These are phyloP conservation scores for Huso huso DNA, from an alignment of 2,797 vertebrate species.

Conservation along the genomic window DNA sequence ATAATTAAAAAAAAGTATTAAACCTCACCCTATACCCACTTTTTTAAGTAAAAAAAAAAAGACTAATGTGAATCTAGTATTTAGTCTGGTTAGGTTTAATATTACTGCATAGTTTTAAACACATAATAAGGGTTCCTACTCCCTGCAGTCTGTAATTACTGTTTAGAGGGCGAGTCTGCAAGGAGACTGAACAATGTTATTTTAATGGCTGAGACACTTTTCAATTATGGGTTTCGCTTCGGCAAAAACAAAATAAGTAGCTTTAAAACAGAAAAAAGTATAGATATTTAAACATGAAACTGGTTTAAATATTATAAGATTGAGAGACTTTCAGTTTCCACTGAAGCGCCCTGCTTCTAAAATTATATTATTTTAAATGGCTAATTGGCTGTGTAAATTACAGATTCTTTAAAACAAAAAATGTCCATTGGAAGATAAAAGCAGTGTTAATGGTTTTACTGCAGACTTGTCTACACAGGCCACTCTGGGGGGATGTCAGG, in stretches of 20 bases:
- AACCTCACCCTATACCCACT: not conserved
- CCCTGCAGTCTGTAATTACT: slow-evolving; percentile 53
- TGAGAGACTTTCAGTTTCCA: not conserved
- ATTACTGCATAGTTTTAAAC: slow-evolving; percentile 1
- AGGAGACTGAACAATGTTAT: slow-evolving; percentile 57
- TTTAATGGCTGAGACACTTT: slow-evolving; percentile 56
- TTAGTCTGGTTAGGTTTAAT: slow-evolving; percentile 3
- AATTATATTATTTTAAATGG: too few relatives aligned
- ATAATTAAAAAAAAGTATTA: not conserved
- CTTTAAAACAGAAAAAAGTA: slow-evolving; percentile 1
- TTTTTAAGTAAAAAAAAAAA: not conserved
- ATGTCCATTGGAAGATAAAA: too few relatives aligned
- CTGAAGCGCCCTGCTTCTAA: too few relatives aligned
- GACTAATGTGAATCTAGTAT: not conserved
- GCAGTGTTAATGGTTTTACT: too few relatives aligned
- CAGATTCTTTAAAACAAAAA: too few relatives aligned
- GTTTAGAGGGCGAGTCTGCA: slow-evolving; percentile 48
- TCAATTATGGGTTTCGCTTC: slow-evolving; percentile 49
- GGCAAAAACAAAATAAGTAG: not conserved
- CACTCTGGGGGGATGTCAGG: too few relatives aligned
- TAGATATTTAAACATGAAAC: not conserved
- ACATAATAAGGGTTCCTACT: not conserved
- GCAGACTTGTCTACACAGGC: too few relatives aligned
- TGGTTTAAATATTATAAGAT: not conserved
- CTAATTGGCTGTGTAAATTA: too few relatives aligned